Percentiles rank a stretch among this genome's conserved stretches.
phyloP scores from a whole-genome alignment of 2,888 invertebrate species.

The Gari tellinella region DNA sequence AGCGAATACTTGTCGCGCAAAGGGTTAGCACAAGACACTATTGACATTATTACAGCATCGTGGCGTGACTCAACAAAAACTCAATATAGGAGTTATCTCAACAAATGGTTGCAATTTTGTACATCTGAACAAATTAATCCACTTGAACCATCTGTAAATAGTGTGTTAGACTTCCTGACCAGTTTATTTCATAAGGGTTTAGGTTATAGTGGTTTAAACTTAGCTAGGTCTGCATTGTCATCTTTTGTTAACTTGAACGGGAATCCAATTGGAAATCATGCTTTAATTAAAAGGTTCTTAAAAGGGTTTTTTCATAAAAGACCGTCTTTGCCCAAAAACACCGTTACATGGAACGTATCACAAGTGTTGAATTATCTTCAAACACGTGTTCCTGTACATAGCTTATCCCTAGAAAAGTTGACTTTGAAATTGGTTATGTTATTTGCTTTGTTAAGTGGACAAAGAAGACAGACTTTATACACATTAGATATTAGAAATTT shows the following conservation, averaged over 20 bases:
- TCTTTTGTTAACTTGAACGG: slow-evolving; percentile 5
- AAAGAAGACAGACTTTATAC: slow-evolving; percentile 6
- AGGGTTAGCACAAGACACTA: slow-evolving; percentile 10
- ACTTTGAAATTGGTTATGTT: slow-evolving; percentile 11
- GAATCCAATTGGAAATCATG: slow-evolving; percentile 21
- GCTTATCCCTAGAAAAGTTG: not conserved
- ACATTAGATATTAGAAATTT: slow-evolving; percentile 5
- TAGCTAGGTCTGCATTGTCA: slow-evolving; percentile 22
- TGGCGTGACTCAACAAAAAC: slow-evolving; percentile 12
- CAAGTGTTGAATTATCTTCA: slow-evolving; percentile 5
- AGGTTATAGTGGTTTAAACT: slow-evolving; percentile 20
- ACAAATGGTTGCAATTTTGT: slow-evolving; percentile 48
- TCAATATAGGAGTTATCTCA: slow-evolving; percentile 30
- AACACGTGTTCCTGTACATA: too few species aligned
- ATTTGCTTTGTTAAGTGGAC: slow-evolving; percentile 18
- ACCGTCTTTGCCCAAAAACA: slow-evolving; percentile 19
- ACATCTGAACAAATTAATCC: slow-evolving; percentile 25
- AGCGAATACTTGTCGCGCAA: slow-evolving; percentile 9
- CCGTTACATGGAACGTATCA: slow-evolving; percentile 11
- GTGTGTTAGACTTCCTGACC: slow-evolving; percentile 26
- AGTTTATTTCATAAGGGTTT: slow-evolving; percentile 7
- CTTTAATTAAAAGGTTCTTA: slow-evolving; percentile 28
- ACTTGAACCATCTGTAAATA: slow-evolving; percentile 26
- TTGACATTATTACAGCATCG: slow-evolving; percentile 1
- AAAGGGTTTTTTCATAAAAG: slow-evolving; percentile 26